Evolutionary conservation across 2,797 vertebrate species (phyloP), one percentile per base, ranked within the genome.

Genomic region (Sebastes oblongus): DNA sequence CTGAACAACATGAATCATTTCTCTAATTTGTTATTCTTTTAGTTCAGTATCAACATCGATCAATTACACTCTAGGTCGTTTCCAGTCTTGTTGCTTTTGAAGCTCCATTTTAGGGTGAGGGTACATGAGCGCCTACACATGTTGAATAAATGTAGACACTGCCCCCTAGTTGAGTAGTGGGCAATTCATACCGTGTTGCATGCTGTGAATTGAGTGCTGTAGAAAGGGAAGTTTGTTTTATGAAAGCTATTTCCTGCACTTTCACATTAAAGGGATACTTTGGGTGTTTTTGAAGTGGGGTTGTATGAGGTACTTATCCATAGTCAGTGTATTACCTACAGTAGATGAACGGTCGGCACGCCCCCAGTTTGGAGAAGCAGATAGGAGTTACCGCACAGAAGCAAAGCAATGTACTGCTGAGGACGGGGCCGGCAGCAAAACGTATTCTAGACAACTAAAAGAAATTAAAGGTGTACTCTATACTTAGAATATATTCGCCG

Each of bases 161-260:
- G 75, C 67, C 85, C 75, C 61, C 82, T 60, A 83, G 75, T 67
- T 86, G 75, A 88, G 29, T 2, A 52, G 52, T 20, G 64, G 29
- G 54, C 55, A 71, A 74, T 20, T 32, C 50, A 66, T 66, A 25
- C 9, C 24, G 12, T 56, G 0, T 18, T 10, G 46, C 64, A 66
- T 66, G 20, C n/a, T 77, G 69, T 65, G 24, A 82, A 50, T 34
- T 39, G 9, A 72, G 56, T 50, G 18, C 42, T 34, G 16, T 9
- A 62, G 16, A 55, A 24, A 56, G 75, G 34, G 25, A 66, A 32
- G 27, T 20, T 58, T 1, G 6, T 66, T 69, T 39, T 24, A 29
- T n/a, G 6, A 42, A 64, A 56, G 29, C 6, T 25, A 59, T 67
- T 67, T 62, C 25, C 24, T 72, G 12, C 13, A 52, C 22, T 13